A percentile compares a stretch with the other conserved stretches of the same genome.
These are phyloP conservation scores for Caenorhabditis japonica DNA, from an alignment of 2,888 invertebrate genomes.

Conservation along the genomic window DNA sequence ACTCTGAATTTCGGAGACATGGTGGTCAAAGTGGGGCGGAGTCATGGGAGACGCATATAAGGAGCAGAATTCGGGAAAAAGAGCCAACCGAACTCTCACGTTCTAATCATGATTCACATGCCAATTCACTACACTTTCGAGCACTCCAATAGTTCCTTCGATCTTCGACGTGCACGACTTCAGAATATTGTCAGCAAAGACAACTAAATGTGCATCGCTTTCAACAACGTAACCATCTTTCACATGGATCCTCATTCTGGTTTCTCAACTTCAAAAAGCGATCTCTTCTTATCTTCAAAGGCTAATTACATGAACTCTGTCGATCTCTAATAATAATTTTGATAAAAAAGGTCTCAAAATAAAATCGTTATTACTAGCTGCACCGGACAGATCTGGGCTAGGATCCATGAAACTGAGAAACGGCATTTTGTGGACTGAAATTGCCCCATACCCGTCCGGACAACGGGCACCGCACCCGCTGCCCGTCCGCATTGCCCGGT, in stretches of 20 bases:
- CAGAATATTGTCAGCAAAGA: slow-evolving; percentile 7
- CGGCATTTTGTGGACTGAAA: no score
- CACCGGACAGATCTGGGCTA: no score
- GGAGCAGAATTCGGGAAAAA: neutral
- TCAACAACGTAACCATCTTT: slow-evolving; percentile 6
- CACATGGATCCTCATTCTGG: slow-evolving; percentile 3
- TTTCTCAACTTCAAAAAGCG: no score
- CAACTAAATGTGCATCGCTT: neutral
- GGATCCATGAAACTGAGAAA: no score
- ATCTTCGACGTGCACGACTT: slow-evolving; percentile 31
- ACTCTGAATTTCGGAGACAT: slow-evolving; percentile 19
- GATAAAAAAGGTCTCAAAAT: no score
- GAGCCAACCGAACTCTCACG: slow-evolving; percentile 17
- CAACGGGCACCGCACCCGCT: no score
- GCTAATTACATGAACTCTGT: no score
- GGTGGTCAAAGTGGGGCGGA: slow-evolving; percentile 31
- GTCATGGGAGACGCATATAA: slow-evolving; percentile 18
- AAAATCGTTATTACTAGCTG: no score
- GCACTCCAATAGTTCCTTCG: slow-evolving; percentile 17
- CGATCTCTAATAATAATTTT: no score
- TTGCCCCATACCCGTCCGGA: no score
- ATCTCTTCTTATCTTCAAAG: no score
- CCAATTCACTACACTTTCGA: slow-evolving; percentile 35
- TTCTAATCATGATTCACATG: slow-evolving; percentile 37
- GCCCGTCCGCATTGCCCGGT: no score